Evolutionary conservation across 2,113 vertebrate genomes (phyloP).

Genomic region (Prolemur simus): DNA sequence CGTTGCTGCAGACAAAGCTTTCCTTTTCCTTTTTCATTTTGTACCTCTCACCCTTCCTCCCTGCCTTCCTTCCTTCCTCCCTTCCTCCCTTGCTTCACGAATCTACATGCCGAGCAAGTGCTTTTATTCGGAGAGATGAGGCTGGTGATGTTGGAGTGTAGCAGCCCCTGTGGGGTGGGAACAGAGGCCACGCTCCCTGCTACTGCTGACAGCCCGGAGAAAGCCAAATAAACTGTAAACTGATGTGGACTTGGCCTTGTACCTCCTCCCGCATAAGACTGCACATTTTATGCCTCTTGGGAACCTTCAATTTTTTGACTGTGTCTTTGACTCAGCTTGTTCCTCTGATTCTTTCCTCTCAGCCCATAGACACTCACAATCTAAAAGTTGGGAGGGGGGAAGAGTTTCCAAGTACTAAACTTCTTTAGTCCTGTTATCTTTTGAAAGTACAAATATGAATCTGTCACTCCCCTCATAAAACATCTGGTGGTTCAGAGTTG

Average conservation of each 20-base stretch:
- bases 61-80: neutral
- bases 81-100: conserved; percentile 17
- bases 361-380: neutral
- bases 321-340: neutral
- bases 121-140: conserved; percentile 76
- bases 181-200: neutral
- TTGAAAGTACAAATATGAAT: neutral
- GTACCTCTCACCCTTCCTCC: neutral
- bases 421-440: neutral
- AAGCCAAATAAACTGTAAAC: conserved; percentile 47
- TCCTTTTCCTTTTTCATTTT: conserved; percentile 64
- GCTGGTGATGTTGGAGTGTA: conserved; percentile 38
- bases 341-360: neutral
- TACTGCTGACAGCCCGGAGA: conserved; percentile 52
- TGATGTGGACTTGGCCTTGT: neutral
- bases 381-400: neutral
- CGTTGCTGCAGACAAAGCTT: conserved; percentile 72
- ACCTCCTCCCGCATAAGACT: neutral
- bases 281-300: neutral
- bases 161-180: conserved; percentile 43
- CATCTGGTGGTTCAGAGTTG: neutral
- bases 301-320: neutral
- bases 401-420: neutral
- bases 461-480: neutral
- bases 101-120: conserved; percentile 69